These are phyloP conservation scores for Platyscapa corneri DNA, from an alignment of 1,140 invertebrate species.

Conservation along the genomic window DNA sequence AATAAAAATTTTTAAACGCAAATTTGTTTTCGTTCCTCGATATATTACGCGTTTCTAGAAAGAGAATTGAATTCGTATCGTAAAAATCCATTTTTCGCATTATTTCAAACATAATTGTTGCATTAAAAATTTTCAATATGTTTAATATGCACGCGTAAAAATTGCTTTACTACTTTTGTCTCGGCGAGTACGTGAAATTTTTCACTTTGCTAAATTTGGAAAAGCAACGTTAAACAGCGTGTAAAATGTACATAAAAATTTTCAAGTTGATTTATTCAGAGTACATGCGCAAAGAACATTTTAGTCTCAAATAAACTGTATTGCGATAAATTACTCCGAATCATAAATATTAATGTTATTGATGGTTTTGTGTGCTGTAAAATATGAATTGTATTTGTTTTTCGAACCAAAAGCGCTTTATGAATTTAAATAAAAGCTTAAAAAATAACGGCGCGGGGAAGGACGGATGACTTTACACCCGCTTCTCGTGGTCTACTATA, in stretches of 20 bases:
- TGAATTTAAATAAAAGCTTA: not conserved
- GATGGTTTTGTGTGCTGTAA: not conserved
- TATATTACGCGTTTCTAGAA: not conserved
- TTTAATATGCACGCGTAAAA: no score
- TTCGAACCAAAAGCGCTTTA: not conserved
- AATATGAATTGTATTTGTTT: not conserved
- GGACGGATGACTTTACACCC: not conserved
- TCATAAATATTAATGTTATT: conserved; percentile 30
- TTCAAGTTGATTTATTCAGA: conserved; percentile 12
- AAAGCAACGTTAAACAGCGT: not conserved
- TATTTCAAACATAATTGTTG: no score
- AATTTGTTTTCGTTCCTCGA: no score
- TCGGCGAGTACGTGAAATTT: no score
- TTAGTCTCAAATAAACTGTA: not conserved
- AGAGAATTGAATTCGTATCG: not conserved
- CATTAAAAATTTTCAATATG: no score
- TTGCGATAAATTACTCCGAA: conserved; percentile 6
- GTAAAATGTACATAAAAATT: conserved; percentile 19
- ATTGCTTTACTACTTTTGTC: no score
- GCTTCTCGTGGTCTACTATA: not conserved
- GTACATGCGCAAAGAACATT: not conserved
- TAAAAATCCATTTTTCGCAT: no score
- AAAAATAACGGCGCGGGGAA: not conserved
- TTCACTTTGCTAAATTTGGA: no score
- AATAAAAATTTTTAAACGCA: not conserved